These are phyloP conservation scores for Crax fasciolata DNA, from an alignment of 2,797 vertebrate species.

Conservation along the genomic window DNA sequence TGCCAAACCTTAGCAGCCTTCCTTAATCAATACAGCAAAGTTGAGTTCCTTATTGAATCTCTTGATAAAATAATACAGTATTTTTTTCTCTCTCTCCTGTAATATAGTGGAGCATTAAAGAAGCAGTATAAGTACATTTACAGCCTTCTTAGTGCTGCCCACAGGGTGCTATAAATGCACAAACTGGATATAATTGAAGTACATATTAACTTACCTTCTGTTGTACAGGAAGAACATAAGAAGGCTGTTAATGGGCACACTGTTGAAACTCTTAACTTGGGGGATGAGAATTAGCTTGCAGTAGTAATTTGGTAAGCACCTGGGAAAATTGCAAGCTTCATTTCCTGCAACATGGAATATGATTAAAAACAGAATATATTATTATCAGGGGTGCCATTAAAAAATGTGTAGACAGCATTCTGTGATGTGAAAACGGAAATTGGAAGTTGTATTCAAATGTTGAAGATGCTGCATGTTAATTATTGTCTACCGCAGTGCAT, in stretches of 20 bases:
- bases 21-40: slow-evolving; percentile 66
- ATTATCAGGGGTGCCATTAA: slow-evolving; percentile 97
- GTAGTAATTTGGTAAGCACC: slow-evolving; percentile 92
- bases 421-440: slow-evolving; percentile 93
- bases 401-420: slow-evolving; percentile 97
- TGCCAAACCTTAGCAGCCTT: not conserved
- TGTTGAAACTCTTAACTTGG: slow-evolving; percentile 90
- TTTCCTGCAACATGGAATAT: slow-evolving; percentile 91
- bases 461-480: slow-evolving; percentile 92
- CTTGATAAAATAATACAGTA: slow-evolving; percentile 73
- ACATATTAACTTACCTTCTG: slow-evolving; percentile 95
- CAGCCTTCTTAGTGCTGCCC: slow-evolving; percentile 83
- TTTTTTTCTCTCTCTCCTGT: slow-evolving; percentile 63
- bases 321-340: slow-evolving; percentile 94
- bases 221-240: slow-evolving; percentile 90
- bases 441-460: slow-evolving; percentile 92
- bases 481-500: slow-evolving; percentile 90
- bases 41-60: slow-evolving; percentile 77
- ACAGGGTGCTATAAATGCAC: slow-evolving; percentile 90
- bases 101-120: slow-evolving; percentile 79
- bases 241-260: slow-evolving; percentile 89
- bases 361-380: slow-evolving; percentile 98
- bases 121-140: slow-evolving; percentile 83
- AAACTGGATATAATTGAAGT: slow-evolving; percentile 93
- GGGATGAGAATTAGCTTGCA: slow-evolving; percentile 94